These are phyloP conservation scores for Brachycybe producta DNA, from an alignment of 2,888 invertebrate genomes.

Conservation along the genomic window DNA sequence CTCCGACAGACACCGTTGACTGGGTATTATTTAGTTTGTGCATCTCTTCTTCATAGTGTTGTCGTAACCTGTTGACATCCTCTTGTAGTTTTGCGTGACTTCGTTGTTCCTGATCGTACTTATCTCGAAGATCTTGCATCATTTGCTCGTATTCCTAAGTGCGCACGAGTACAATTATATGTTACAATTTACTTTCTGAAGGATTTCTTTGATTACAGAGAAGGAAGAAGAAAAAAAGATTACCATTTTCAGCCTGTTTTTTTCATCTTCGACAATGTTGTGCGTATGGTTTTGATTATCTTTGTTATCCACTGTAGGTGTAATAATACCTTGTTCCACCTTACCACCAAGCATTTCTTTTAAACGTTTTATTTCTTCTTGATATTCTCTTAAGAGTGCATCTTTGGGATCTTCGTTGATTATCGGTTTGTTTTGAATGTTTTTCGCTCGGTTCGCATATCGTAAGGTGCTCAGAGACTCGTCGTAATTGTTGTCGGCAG, in stretches of 20 bases:
- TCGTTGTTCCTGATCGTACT: slow-evolving; percentile 37
- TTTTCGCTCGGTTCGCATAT: slow-evolving; percentile 74
- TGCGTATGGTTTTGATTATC: neutral
- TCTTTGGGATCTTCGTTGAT: slow-evolving; percentile 87
- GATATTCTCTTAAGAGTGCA: slow-evolving; percentile 67
- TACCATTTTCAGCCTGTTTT: slow-evolving; percentile 15
- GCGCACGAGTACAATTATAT: too few species aligned
- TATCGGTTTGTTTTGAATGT: slow-evolving; percentile 69
- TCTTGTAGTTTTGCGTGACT: slow-evolving; percentile 42
- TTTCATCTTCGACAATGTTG: slow-evolving; percentile 12
- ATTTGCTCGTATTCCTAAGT: slow-evolving; percentile 43
- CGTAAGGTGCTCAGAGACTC: slow-evolving; percentile 68
- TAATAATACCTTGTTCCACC: neutral
- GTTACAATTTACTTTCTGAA: too few species aligned
- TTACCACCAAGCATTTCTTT: slow-evolving; percentile 39
- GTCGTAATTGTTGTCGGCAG: slow-evolving; percentile 67
- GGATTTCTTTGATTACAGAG: too few species aligned
- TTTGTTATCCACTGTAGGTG: neutral
- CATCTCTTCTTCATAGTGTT: slow-evolving; percentile 43
- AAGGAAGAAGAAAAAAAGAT: neutral
- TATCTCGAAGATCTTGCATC: slow-evolving; percentile 33
- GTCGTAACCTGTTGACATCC: slow-evolving; percentile 44
- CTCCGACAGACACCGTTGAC: too few species aligned
- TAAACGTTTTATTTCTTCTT: slow-evolving; percentile 64
- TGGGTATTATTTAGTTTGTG: slow-evolving; percentile 27